Evolutionary conservation across 2,888 invertebrate genomes (phyloP).

Genomic region (Agonopterix arenella): DNA sequence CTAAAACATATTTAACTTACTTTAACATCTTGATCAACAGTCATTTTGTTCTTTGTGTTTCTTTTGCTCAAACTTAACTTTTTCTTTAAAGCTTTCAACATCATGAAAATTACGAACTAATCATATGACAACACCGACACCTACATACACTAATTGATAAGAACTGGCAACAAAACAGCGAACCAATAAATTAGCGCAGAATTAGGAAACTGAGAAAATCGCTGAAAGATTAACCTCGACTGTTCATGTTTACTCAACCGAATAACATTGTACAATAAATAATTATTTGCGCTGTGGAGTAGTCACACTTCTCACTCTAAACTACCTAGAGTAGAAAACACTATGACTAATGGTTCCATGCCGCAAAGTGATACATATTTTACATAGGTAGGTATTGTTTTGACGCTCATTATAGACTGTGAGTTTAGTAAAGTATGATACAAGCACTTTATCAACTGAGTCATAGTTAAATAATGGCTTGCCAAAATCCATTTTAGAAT

Average conservation of each 20-base stretch:
- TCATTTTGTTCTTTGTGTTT: slow-evolving; percentile 21
- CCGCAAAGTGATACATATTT: neutral
- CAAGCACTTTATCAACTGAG: slow-evolving; percentile 11
- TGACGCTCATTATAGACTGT: no score
- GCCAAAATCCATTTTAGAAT: no score
- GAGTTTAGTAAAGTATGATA: neutral
- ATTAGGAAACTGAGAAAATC: slow-evolving; percentile 19
- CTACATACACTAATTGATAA: neutral
- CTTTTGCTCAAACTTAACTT: slow-evolving; percentile 40
- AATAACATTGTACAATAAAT: slow-evolving; percentile 26
- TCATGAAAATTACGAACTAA: slow-evolving; percentile 15
- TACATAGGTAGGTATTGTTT: slow-evolving; percentile 1
- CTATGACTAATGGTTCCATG: slow-evolving; percentile 22
- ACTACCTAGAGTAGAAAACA: slow-evolving; percentile 1
- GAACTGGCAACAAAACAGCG: neutral
- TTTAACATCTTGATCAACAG: slow-evolving; percentile 16
- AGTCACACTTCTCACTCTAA: slow-evolving; percentile 13
- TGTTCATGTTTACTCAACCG: slow-evolving; percentile 37
- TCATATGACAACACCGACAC: neutral
- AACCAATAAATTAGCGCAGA: slow-evolving; percentile 5
- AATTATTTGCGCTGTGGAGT: slow-evolving; percentile 26
- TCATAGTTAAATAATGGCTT: no score
- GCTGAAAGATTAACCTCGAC: slow-evolving; percentile 26
- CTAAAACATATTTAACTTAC: no score
- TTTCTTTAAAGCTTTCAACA: slow-evolving; percentile 39